Conservation (phyloP, 1,140 invertebrate species). For the Panulirus ornatus region DNA sequence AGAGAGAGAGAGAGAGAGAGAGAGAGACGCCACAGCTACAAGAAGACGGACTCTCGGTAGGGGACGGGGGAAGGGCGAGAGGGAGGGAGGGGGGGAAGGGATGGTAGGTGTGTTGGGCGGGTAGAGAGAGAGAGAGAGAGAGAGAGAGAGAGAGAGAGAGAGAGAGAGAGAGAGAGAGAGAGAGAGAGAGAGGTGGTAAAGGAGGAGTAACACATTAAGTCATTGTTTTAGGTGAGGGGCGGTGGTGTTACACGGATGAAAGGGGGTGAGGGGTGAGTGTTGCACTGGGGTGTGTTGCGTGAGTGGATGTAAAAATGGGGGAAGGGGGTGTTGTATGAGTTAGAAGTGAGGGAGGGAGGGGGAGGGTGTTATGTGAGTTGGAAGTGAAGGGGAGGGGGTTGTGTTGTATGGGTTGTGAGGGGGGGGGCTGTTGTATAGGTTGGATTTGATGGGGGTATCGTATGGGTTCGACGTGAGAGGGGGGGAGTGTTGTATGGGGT, state of each 20-base stretch:
- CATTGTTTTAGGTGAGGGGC: background rate
- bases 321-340: no score
- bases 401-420: background rate
- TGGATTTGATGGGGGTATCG: no score
- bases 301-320: background rate
- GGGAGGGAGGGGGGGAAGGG: background rate
- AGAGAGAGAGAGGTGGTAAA: slow-evolving; percentile 6
- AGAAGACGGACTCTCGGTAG: slow-evolving; percentile 56
- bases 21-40: slow-evolving; percentile 50
- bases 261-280: background rate
- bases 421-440: background rate
- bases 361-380: background rate
- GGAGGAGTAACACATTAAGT: no score
- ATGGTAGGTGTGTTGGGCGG: background rate
- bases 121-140: background rate
- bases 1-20: slow-evolving; percentile 5
- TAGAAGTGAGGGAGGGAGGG: background rate
- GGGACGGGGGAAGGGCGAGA: background rate
- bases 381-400: no score
- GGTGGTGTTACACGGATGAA: background rate
- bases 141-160: background rate
- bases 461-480: no score
- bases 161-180: background rate
- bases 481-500: background rate
- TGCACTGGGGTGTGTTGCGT: background rate